Base-by-base conservation (phyloP, 2,888 invertebrate species). In the Pocota personata region DNA sequence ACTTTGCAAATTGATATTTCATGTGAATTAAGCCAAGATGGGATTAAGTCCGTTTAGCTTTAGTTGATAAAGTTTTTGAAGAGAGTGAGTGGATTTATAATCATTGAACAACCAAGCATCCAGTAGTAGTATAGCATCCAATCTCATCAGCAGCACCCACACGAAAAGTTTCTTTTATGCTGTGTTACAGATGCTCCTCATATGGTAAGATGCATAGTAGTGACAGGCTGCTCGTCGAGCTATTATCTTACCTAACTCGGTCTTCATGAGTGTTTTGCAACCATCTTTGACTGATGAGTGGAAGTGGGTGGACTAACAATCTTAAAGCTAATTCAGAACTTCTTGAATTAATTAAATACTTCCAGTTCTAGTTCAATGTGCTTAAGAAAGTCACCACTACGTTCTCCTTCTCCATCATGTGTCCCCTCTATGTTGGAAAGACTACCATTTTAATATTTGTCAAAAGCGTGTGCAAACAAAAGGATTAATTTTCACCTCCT, bases 1-100 rank as follows among this genome's bases (percentile, higher is more conserved):
- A 76, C 75, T 84, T 84, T 64, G 71, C 75, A 84, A 80, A 75
- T 80, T 84, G 84, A 84, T 80, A 80, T 84, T 80, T 80, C 62
- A 84, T 84, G 69, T 84, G 84, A 80, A 84, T 75, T 80, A 80
- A 84, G 57, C 80, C 69, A 76, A 80, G 71, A 84, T 80, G 73
- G 80, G 80, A 80, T 84, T 80, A 76, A 76, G 84, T 80, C 80
- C 64, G 62, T 84, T 69, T 79, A 80, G 80, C 75, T 84, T 80
- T 84, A 84, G 80, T 84, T 80, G 60, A 84, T 80, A 80, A 75
- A 84, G 75, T 80, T 84, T 80, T 46, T 32, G 14, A 14, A 52
- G 50, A 60, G 50, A 50, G 43, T 75, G 62, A 71, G 69, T 80
- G 79, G 50, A 75, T 79, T 69, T 80, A 80, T 58, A 50, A 64